Evolutionary conservation across 2,888 invertebrate species (phyloP).

Genomic region (Caradrina kadenii): DNA sequence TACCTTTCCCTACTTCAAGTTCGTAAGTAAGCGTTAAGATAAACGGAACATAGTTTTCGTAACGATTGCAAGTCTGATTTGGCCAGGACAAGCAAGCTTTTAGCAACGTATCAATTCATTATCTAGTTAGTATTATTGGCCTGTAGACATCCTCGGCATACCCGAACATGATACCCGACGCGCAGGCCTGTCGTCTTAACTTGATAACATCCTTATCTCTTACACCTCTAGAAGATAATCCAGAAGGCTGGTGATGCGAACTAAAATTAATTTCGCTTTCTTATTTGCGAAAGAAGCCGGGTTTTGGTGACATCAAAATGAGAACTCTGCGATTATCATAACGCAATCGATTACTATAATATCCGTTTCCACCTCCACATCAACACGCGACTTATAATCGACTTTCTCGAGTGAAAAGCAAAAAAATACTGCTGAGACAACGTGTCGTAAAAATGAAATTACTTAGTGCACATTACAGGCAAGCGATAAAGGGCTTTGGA

Average conservation of each 20-base stretch:
- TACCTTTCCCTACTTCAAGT: constrained; percentile 38
- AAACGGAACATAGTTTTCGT: constrained; percentile 29
- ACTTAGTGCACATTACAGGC: constrained; percentile 55
- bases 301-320: not conserved
- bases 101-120: constrained; percentile 10
- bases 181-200: not conserved
- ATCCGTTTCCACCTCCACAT: constrained; percentile 8
- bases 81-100: constrained; percentile 6
- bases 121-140: not conserved
- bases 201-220: not conserved
- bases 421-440: constrained; percentile 35
- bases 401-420: constrained; percentile 9
- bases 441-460: constrained; percentile 63
- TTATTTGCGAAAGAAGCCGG: not conserved
- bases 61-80: not conserved
- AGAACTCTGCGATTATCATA: not conserved
- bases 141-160: not conserved
- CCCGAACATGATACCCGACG: not conserved
- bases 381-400: constrained; percentile 3
- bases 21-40: constrained; percentile 46
- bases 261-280: too few species aligned
- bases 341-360: constrained; percentile 4
- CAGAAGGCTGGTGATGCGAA: too few species aligned
- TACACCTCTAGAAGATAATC: not conserved
- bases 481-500: constrained; percentile 56